Percentiles rank a stretch among this genome's conserved stretches.
These are phyloP conservation scores for Mionectes macconnelli DNA, from an alignment of 2,113 vertebrate species.

Conservation along the genomic window DNA sequence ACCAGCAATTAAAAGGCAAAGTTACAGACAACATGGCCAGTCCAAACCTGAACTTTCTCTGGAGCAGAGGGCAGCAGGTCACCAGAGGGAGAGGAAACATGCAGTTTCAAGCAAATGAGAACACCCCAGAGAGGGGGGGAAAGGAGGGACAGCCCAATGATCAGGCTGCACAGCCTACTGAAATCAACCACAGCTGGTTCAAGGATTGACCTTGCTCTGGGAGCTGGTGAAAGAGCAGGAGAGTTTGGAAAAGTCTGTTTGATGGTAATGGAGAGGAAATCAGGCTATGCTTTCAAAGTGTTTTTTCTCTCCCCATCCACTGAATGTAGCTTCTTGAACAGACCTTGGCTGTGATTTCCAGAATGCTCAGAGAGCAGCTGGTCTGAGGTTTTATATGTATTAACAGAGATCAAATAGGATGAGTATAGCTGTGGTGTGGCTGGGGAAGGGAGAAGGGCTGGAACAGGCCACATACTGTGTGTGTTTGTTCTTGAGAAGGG, in stretches of 20 bases:
- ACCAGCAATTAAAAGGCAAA: background rate
- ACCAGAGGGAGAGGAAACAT: background rate
- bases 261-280: background rate
- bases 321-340: background rate
- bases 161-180: background rate
- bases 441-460: background rate
- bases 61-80: background rate
- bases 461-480: rapidly evolving
- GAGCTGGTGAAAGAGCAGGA: background rate
- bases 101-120: background rate
- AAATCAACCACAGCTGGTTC: background rate
- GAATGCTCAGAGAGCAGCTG: background rate
- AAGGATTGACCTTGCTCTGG: background rate
- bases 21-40: background rate
- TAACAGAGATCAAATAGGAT: background rate
- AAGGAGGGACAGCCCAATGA: background rate
- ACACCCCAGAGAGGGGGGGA: background rate
- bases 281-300: background rate
- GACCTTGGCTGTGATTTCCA: background rate
- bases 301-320: background rate
- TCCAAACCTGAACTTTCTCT: background rate
- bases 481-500: rapidly evolving
- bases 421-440: background rate
- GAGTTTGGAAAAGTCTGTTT: background rate
- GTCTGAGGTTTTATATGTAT: background rate